Base-by-base conservation (phyloP, 2,113 vertebrate genomes). In the Clupea harengus region DNA sequence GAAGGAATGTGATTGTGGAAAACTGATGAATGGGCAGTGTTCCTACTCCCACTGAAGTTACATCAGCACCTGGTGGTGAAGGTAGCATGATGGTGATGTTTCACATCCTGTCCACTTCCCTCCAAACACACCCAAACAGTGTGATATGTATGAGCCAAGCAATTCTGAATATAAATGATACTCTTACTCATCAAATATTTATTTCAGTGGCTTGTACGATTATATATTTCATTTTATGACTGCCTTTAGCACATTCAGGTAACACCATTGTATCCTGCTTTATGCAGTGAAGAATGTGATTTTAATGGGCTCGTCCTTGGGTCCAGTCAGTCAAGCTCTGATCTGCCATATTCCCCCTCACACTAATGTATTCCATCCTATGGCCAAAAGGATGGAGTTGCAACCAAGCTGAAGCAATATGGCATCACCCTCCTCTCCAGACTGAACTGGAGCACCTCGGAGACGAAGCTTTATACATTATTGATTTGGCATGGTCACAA, bases 381-480 rank as follows among this genome's bases (percentile, higher is more conserved):
- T 44, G 28, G 72, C 28, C 13, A 78, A 78, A 39, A 32, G 28
- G 72, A 78, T 32, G 72, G 72, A 78, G 28, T 11, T 39, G 28
- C 72, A 39, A 15, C 72, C 72, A 78, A 39, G 72, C 72, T 78
- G 72, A 78, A 78, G 72, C 17, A 32, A 78, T 78, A 39, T 32
- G 28, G 9, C 72, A 15, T 39, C 72, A 78, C 25, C 32, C 72
- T 78, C 67, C 67, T 32, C 32, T 78, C 13, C 72, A 78, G 2
- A 15, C 10, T 78, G 10, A 39, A 44, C n/a, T 32, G 13, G 72
- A 17, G 28, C 72, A 39, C 10, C 10, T 1, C 72, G 0, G 28
- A 78, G 72, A 78, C 72, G 44, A 78, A 39, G 72, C 72, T 44
- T 44, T 44, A 78, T 78, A 18, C 72, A 78, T 78, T 39, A 78